These are phyloP conservation scores for Lissocephala sabroskyi DNA, from an alignment of 2,888 invertebrate species.

Conservation along the genomic window DNA sequence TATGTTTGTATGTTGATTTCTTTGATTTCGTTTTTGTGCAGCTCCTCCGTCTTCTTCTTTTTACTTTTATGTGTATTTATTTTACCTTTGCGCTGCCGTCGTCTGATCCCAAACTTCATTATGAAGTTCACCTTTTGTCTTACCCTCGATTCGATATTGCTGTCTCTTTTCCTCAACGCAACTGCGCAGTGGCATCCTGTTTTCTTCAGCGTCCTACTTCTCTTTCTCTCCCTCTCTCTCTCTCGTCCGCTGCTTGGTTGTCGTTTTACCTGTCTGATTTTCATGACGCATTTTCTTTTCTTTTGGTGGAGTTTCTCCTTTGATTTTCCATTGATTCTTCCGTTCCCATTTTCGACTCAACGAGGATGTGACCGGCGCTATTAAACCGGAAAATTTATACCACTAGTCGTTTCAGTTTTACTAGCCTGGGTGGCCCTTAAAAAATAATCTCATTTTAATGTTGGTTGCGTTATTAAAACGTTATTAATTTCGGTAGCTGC, in stretches of 20 bases:
- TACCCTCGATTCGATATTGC: slow-evolving; percentile 31
- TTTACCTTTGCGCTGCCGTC: slow-evolving; percentile 17
- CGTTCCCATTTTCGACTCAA: slow-evolving; percentile 15
- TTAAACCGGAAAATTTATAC: slow-evolving; percentile 28
- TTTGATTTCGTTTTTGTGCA: slow-evolving; percentile 59
- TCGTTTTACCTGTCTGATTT: slow-evolving; percentile 22
- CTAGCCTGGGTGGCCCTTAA: no score
- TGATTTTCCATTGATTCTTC: slow-evolving; percentile 37
- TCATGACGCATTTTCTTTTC: slow-evolving; percentile 27
- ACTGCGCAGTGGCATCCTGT: slow-evolving; percentile 56
- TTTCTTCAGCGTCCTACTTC: slow-evolving; percentile 42
- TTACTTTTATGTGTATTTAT: slow-evolving; percentile 17
- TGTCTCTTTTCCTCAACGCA: slow-evolving; percentile 18
- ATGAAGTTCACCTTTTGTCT: slow-evolving; percentile 42
- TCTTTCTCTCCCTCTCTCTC: slow-evolving; percentile 3
- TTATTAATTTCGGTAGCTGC: slow-evolving; percentile 47
- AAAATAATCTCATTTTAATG: no score
- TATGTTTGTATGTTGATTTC: slow-evolving; percentile 57
- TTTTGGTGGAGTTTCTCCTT: slow-evolving; percentile 13
- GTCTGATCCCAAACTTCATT: slow-evolving; percentile 27
- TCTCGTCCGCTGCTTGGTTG: background rate
- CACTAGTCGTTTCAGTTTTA: no score
- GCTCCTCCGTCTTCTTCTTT: no score
- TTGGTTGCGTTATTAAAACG: slow-evolving; percentile 21
- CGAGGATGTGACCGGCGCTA: slow-evolving; percentile 37